Percentiles rank a stretch among this genome's conserved stretches.
Conservation (phyloP, 2,797 vertebrate species). For the Lophius americanus region DNA sequence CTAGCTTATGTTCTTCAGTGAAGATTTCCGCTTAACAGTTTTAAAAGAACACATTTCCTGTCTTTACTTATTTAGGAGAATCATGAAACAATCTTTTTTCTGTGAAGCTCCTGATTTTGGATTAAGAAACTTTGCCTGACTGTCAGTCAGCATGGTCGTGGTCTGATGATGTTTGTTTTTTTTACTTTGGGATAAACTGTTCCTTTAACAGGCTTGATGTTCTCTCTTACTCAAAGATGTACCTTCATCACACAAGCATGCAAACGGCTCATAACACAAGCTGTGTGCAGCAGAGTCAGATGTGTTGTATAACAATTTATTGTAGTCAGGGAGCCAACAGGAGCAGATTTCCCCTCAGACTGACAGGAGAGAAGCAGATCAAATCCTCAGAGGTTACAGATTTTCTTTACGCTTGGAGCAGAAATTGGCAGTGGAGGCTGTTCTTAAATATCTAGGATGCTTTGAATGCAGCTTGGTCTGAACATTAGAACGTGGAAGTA, state of each 20-base stretch:
- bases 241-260: conserved; percentile 7
- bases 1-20: too few species aligned
- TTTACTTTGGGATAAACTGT: too few species aligned
- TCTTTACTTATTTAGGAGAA: too few species aligned
- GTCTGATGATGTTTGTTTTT: too few species aligned
- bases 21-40: too few species aligned
- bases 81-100: too few species aligned
- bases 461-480: conserved; percentile 19
- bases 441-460: conserved; percentile 21
- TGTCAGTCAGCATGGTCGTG: too few species aligned
- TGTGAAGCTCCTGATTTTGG: too few species aligned
- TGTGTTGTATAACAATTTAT: not conserved
- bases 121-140: too few species aligned
- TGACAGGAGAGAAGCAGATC: conserved; percentile 5
- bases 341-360: conserved; percentile 20
- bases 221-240: conserved; percentile 8
- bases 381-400: conserved; percentile 9
- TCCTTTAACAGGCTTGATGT: conserved; percentile 13
- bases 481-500: not conserved
- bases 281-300: conserved; percentile 18
- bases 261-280: conserved; percentile 4
- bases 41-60: too few species aligned
- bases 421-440: conserved; percentile 18
- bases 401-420: conserved; percentile 16
- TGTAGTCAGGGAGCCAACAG: conserved; percentile 6